Conservation (phyloP, 2,888 invertebrate genomes). For the Frankliniella fusca region DNA sequence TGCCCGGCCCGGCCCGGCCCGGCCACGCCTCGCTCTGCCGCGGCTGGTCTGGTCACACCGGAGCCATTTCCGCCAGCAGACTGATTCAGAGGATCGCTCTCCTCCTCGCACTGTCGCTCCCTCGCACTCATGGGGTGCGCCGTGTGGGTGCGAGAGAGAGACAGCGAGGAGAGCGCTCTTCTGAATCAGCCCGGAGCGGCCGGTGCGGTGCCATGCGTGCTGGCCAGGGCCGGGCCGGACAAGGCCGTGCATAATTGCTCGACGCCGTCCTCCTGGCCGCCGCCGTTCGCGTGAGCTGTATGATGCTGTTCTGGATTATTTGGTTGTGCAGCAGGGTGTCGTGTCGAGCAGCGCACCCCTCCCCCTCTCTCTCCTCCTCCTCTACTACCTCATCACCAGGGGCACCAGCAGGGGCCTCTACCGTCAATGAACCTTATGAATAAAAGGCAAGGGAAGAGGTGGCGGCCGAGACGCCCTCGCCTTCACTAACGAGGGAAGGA, state of each 20-base stretch:
- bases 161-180: too few species aligned
- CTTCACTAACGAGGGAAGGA: neutral
- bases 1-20: too few species aligned
- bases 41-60: neutral
- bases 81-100: too few species aligned
- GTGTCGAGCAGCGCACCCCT: too few species aligned
- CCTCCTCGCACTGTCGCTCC: too few species aligned
- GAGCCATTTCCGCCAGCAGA: neutral
- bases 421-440: neutral
- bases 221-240: neutral
- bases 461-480: neutral
- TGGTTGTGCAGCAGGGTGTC: neutral
- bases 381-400: too few species aligned
- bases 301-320: neutral
- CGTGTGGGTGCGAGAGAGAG: too few species aligned
- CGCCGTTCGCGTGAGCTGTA: slow-evolving; percentile 11
- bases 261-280: neutral
- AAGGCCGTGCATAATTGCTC: slow-evolving; percentile 8
- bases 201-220: neutral
- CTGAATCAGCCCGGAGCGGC: neutral
- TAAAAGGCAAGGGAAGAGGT: too few species aligned
- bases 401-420: too few species aligned
- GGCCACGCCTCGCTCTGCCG: too few species aligned
- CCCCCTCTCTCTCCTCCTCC: too few species aligned
- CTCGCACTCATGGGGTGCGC: too few species aligned